phyloP scores from a whole-genome alignment of 2,888 invertebrate species.

The Tholera decimalis region DNA sequence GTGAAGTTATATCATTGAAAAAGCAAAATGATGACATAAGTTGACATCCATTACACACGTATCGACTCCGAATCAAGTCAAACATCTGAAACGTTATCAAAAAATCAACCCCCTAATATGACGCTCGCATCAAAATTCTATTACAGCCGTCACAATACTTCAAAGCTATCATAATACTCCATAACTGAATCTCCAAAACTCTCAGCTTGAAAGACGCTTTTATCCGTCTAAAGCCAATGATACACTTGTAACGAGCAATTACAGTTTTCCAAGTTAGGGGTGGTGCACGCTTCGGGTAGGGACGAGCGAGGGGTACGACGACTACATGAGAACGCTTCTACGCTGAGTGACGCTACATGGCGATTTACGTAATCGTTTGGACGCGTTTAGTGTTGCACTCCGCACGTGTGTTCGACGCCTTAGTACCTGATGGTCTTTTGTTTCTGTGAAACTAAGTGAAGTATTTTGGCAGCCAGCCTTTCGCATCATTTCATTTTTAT shows the following conservation, averaged over 20 bases:
- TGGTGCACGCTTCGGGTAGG: constrained; percentile 33
- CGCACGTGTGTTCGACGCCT: constrained; percentile 41
- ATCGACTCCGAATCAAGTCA: not conserved
- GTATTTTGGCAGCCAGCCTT: not conserved
- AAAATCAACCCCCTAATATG: constrained; percentile 5
- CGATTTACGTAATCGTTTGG: constrained; percentile 66
- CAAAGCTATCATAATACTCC: constrained; percentile 46
- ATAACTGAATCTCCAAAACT: constrained; percentile 54
- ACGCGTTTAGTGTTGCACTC: constrained; percentile 60
- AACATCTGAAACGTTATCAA: constrained; percentile 6
- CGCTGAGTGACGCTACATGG: constrained; percentile 58
- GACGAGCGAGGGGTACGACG: constrained; percentile 13
- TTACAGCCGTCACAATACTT: constrained; percentile 43
- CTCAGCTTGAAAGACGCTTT: constrained; percentile 49
- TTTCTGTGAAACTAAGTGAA: constrained; percentile 45
- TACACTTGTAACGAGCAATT: constrained; percentile 70
- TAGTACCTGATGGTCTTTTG: constrained; percentile 9
- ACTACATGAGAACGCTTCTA: constrained; percentile 67
- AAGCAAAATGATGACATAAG: not conserved
- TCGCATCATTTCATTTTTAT: not conserved
- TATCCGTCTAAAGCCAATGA: constrained; percentile 66
- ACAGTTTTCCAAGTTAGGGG: constrained; percentile 67
- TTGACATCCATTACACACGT: not conserved
- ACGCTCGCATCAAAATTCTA: constrained; percentile 32
- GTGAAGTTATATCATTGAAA: not conserved